Conservation (phyloP, 2,113 vertebrate species). For the Rhinichthys klamathensis region DNA sequence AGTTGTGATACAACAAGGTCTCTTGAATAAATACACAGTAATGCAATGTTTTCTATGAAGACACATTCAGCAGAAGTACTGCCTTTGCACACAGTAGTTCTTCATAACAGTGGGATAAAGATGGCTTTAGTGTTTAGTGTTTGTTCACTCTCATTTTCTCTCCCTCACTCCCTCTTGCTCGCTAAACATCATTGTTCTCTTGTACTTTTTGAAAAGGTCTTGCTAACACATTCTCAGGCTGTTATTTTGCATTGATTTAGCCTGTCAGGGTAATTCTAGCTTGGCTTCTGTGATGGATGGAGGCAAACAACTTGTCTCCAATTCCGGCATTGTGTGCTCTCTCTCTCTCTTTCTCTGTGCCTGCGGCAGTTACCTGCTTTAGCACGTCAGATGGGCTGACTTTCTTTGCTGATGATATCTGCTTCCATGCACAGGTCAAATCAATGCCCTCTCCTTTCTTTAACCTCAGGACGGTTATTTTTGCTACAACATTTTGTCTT, state of each 20-base stretch:
- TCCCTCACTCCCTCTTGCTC: neutral
- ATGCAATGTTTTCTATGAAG: neutral
- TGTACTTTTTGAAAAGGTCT: slow-evolving; percentile 35
- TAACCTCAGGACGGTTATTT: neutral
- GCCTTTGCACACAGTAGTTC: neutral
- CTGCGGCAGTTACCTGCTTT: slow-evolving; percentile 11
- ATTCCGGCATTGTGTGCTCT: neutral
- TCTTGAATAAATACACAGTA: neutral
- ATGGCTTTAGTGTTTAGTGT: neutral
- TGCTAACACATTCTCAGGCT: slow-evolving; percentile 8
- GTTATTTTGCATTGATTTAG: slow-evolving; percentile 41
- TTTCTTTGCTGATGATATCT: neutral
- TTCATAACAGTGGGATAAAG: slow-evolving; percentile 3
- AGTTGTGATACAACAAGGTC: neutral
- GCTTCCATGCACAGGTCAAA: slow-evolving; percentile 3
- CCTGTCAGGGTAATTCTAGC: slow-evolving; percentile 38
- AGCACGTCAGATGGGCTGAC: neutral
- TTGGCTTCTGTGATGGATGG: slow-evolving; percentile 21
- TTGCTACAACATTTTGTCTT: neutral
- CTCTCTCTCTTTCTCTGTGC: neutral
- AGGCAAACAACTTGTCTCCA: neutral
- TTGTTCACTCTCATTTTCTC: slow-evolving; percentile 26
- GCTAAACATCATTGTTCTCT: slow-evolving; percentile 29
- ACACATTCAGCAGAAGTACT: neutral
- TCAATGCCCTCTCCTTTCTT: slow-evolving; percentile 14